These are phyloP conservation scores for Ceratina australensis DNA, from an alignment of 1,140 invertebrate species.

Conservation along the genomic window DNA sequence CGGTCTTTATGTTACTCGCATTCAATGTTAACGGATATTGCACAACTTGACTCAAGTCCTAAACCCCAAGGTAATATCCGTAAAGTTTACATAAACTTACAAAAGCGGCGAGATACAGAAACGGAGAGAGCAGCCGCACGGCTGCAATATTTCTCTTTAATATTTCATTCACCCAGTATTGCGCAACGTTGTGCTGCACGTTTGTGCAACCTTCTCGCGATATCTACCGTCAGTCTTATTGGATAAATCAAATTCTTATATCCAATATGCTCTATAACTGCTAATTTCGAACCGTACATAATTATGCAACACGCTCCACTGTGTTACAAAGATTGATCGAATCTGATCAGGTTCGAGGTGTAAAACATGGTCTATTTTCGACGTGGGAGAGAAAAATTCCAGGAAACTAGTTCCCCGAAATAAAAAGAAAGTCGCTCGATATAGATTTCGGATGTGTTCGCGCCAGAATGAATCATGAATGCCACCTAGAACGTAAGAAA, in stretches of 20 bases:
- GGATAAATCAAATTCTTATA: no score
- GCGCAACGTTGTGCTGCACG: slow-evolving; percentile 39
- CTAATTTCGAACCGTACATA: no score
- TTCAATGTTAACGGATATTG: slow-evolving; percentile 5
- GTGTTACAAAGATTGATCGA: no score
- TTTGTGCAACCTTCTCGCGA: not conserved
- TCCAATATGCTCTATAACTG: no score
- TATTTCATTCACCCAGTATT: slow-evolving; percentile 27
- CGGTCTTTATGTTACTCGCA: not conserved
- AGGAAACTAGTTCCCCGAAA: slow-evolving; percentile 17
- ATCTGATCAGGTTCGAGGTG: no score
- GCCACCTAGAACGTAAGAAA: slow-evolving; percentile 20
- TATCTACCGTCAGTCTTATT: not conserved
- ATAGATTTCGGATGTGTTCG: not conserved
- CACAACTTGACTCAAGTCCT: not conserved
- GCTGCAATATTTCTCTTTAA: slow-evolving; percentile 2
- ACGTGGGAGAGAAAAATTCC: not conserved
- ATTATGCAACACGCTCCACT: no score
- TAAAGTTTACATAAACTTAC: not conserved
- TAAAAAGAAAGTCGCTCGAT: slow-evolving; percentile 3
- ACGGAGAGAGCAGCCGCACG: not conserved
- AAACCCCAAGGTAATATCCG: slow-evolving; percentile 15
- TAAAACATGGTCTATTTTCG: no score
- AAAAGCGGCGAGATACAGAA: no score
- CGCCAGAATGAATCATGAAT: slow-evolving; percentile 26